These are phyloP conservation scores for Lamprotornis superbus DNA, from an alignment of 2,113 vertebrate species.

Conservation along the genomic window DNA sequence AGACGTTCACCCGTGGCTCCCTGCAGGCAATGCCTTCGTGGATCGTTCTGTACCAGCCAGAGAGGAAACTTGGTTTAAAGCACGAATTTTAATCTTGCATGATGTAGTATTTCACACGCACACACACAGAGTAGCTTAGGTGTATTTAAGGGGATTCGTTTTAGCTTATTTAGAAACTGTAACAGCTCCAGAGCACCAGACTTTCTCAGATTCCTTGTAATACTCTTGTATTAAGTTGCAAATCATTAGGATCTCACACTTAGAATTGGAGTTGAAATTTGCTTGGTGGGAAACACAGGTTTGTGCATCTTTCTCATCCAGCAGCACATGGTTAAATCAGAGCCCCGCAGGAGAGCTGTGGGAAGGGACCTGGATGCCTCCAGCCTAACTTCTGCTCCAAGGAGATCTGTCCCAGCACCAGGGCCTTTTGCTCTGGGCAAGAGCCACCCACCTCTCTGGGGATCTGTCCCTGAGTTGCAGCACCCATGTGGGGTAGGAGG, in stretches of 20 bases:
- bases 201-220: neutral
- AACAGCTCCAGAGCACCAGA: neutral
- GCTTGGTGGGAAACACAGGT: neutral
- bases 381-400: neutral
- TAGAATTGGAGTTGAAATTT: neutral
- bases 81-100: accelerated
- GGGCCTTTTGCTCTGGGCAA: accelerated
- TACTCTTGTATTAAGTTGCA: neutral
- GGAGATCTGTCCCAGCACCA: neutral
- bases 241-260: neutral
- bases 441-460: neutral
- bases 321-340: neutral
- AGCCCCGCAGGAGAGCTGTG: neutral
- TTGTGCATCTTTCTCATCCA: neutral
- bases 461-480: neutral
- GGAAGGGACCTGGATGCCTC: neutral
- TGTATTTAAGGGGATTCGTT: neutral
- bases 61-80: neutral
- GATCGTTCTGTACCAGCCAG: neutral
- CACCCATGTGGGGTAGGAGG: neutral
- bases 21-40: neutral
- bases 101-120: neutral
- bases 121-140: neutral
- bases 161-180: neutral
- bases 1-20: neutral